Evolutionary conservation across 2,888 invertebrate genomes (phyloP), one percentile per base, ranked within the genome.

Genomic region (Limnephilus rhombicus): DNA sequence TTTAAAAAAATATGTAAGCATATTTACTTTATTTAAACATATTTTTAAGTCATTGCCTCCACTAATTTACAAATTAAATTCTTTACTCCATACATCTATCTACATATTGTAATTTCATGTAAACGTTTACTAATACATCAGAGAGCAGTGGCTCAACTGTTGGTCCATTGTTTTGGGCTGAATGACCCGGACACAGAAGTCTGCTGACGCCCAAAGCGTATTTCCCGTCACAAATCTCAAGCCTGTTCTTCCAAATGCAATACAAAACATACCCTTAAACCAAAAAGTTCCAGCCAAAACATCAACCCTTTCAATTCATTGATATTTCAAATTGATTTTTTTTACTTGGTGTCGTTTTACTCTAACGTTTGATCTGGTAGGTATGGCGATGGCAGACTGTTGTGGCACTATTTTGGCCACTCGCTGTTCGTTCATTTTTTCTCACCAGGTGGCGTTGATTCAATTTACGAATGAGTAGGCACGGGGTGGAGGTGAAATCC

Each of bases 111-210:
- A 68, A 9, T n/a, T 68, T 68, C 68, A 68, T 31, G 13, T 82
- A 34, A 31, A 34, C 31, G 15, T 15, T 5, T 82, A 34, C 18
- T 31, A 15, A 18, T 81, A 15, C 31, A 18, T 13, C 29, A 29
- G 13, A 12, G 29, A 82, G 15, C 29, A 68, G 89, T 29, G 41
- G n/a, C 89, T 80, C 41, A 41, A 41, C 37, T 80, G 80, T 34
- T 80, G 80, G 41, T 31, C 89, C 68, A 91, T 91, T 91, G 91
- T 91, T 91, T 91, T 85, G 80, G 86, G 18, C 49, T 91, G 91
- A 91, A 91, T 91, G 85, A 37, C 37, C 91, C 85, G 91, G 91
- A 91, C 83, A 89, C 85, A 85, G 83, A 34, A 31, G 82, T 82
- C 82, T 82, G 53, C 89, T 85, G 41, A 80, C 89, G 89, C 89